phyloP scores from a whole-genome alignment of 2,888 invertebrate genomes.

The Smittia sp. region DNA sequence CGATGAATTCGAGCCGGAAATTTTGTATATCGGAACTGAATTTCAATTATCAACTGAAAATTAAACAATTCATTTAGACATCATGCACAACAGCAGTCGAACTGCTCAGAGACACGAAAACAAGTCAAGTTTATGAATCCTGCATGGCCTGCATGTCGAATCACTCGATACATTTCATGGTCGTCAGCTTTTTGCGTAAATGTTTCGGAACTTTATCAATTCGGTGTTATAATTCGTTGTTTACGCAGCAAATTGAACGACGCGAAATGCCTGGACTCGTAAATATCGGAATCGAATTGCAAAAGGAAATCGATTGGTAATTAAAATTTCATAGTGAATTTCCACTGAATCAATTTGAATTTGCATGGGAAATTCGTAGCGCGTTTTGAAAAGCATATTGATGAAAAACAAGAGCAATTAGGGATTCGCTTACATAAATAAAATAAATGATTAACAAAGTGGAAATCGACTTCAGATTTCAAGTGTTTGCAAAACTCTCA shows the following conservation, averaged over 20 bases:
- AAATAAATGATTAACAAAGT: background rate
- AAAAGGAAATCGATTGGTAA: background rate
- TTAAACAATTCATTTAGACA: slow-evolving; percentile 8
- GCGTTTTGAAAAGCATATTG: background rate
- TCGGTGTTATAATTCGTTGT: background rate
- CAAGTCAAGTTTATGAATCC: background rate
- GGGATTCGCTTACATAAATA: too few species aligned
- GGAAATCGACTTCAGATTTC: background rate
- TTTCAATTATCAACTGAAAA: background rate
- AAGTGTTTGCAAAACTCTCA: background rate
- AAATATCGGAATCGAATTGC: background rate
- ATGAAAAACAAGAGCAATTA: background rate
- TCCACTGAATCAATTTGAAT: background rate
- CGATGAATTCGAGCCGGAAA: background rate
- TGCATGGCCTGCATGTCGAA: background rate
- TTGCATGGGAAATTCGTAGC: too few species aligned
- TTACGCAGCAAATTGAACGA: background rate
- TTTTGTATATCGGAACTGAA: background rate
- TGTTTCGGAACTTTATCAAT: background rate
- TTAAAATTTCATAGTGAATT: background rate
- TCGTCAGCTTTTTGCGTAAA: background rate
- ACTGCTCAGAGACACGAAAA: background rate
- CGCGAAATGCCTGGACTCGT: background rate
- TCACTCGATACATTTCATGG: background rate
- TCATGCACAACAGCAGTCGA: too few species aligned